These are phyloP conservation scores for Branchipolynoe longqiensis DNA, from an alignment of 2,888 invertebrate species.

Conservation along the genomic window DNA sequence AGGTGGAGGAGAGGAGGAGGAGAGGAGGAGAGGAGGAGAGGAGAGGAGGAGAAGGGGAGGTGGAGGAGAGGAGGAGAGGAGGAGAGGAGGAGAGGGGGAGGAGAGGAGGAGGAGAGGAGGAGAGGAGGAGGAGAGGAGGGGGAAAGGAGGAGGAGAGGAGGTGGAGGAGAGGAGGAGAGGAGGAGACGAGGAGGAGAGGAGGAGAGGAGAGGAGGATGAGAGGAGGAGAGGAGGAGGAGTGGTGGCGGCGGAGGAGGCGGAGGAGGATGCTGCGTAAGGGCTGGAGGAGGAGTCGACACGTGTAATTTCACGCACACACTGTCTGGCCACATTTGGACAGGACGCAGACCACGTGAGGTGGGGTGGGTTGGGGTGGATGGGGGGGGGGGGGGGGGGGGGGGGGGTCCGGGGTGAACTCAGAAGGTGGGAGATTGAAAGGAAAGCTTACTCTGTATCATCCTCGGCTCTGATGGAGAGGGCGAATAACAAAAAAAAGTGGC, in stretches of 20 bases:
- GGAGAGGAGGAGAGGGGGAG: background rate
- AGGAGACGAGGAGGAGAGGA: background rate
- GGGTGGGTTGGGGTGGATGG: background rate
- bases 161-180: background rate
- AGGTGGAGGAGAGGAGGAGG: background rate
- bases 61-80: background rate
- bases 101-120: background rate
- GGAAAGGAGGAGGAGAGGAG: background rate
- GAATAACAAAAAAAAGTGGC: slow-evolving; percentile 27
- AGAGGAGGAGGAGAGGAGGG: background rate
- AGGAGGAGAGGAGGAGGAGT: background rate
- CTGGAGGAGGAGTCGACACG: no score
- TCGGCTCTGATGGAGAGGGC: slow-evolving; percentile 56
- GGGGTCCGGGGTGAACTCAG: no score
- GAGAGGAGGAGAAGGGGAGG: background rate
- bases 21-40: background rate
- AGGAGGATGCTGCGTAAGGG: no score
- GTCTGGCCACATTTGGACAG: background rate
- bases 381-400: background rate
- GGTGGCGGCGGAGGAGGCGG: background rate
- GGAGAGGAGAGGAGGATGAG: no score
- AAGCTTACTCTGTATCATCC: slow-evolving; percentile 59
- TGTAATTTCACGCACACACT: no score
- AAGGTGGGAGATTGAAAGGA: no score
- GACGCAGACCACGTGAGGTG: background rate